Base-by-base conservation (phyloP, 2,113 vertebrate genomes). In the Elgaria multicarinata region DNA sequence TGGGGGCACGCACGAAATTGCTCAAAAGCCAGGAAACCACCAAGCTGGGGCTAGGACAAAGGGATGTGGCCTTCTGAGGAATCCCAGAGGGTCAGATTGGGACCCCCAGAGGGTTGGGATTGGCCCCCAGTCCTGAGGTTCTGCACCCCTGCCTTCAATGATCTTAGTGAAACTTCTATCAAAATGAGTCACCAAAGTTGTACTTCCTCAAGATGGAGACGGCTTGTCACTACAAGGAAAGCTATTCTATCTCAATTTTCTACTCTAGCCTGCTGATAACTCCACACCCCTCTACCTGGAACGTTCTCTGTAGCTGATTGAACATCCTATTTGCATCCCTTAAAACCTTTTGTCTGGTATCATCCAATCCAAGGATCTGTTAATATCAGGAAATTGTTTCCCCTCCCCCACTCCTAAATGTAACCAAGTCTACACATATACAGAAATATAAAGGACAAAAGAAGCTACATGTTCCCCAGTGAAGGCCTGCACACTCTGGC, bases 371-470 rank as follows among this genome's bases (percentile, higher is more conserved):
- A 92, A 82, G 12, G 77, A 39, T 50, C 42, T 89, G 72, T 42
- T 69, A 86, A 91, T 62, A 13, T 1, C 7, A 7, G 81, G 31
- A 88, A 26, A 55, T 53, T 79, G 77, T 1, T 62, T 79, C 87
- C n/a, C n/a, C n/a, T 83, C 82, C 12, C 55, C 16, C 14, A 24
- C 4, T 78, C 33, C n/a, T 24, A 44, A 86, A 58, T 76, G 72
- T 50, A 87, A 76, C n/a, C 0, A 0, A 9, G 90, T 10, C n/a
- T n/a, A n/a, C n/a, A n/a, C n/a, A n/a, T n/a, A n/a, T 71, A 77
- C n/a, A 87, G 88, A 88, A 83, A 42, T 2, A 78, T 1, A 78
- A 78, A 1, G 62, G 53, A 91, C 80, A 33, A 83, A 85, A 64
- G 83, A 31, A 3, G 2, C 31, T 26, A 50, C 5, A 50, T 53